Evolutionary conservation across 2,888 invertebrate species (phyloP).

Genomic region (Sinopyrophorus schimmeli): DNA sequence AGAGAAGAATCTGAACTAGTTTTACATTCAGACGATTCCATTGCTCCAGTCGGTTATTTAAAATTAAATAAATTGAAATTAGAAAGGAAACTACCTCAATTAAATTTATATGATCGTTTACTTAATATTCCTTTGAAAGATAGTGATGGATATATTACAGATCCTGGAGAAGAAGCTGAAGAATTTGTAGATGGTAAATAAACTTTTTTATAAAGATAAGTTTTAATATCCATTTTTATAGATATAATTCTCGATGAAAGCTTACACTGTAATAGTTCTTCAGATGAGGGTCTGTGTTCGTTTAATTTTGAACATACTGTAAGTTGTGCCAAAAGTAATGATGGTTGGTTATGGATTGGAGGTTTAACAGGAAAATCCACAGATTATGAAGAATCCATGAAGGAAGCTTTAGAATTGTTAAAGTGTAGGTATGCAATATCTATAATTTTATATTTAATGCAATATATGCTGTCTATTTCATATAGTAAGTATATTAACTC

Average conservation of each 20-base stretch:
- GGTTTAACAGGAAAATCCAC: slow-evolving; percentile 74
- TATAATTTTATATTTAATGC: neutral
- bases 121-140: slow-evolving; percentile 50
- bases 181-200: slow-evolving; percentile 40
- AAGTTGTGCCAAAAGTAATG: slow-evolving; percentile 48
- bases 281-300: too few species aligned
- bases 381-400: slow-evolving; percentile 68
- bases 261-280: too few species aligned
- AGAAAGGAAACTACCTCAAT: slow-evolving; percentile 64
- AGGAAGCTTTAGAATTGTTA: slow-evolving; percentile 74
- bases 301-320: slow-evolving; percentile 13
- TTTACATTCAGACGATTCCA: slow-evolving; percentile 87
- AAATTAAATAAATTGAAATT: slow-evolving; percentile 83
- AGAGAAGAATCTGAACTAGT: slow-evolving; percentile 87
- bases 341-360: slow-evolving; percentile 85
- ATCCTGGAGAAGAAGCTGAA: slow-evolving; percentile 50
- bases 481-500: too few species aligned
- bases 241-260: too few species aligned
- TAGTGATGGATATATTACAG: slow-evolving; percentile 52
- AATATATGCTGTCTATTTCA: too few species aligned
- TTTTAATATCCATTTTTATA: too few species aligned
- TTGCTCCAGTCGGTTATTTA: slow-evolving; percentile 94
- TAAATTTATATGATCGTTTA: slow-evolving; percentile 47
- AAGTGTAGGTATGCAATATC: slow-evolving; percentile 70
- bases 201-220: neutral